Base-by-base conservation (phyloP, 2,797 vertebrate species). In the Bovichtus diacanthus region DNA sequence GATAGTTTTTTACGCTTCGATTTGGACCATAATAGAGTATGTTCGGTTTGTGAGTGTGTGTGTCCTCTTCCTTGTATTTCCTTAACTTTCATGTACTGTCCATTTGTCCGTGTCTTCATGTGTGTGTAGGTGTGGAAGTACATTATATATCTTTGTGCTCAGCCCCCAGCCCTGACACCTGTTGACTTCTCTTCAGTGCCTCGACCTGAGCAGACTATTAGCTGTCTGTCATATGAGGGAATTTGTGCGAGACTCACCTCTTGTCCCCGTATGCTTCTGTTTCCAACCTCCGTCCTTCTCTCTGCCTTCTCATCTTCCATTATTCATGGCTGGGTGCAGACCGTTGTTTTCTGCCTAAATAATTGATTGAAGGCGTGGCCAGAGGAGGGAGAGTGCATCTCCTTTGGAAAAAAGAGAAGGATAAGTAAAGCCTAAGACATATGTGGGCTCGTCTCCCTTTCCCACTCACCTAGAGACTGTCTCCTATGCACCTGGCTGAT, bases 311-410 rank as follows among this genome's bases (percentile, higher is more conserved):
- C 78, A 74, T 70, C 81, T 75, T 94, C 86, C 86, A 92, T 94
- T 93, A 94, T 92, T 93, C 87, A 94, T 93, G 88, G 71, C 73
- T 49, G 75, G 78, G 84, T 74, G 82, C 86, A 90, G 87, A 92
- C 92, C 89, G 93, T 93, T 93, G 91, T 93, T 94, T 93, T 91
- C 80, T 78, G 70, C 76, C 81, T 94, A 88, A 91, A 94, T 93
- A 93, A 93, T 93, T 91, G 85, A 93, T 92, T 38, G 83, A 83
- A 90, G 90, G 89, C 70, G 86, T 92, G 90, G 90, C 71, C 78
- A 69, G 76, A 82, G 63, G 76, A 80, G 58, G 53, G 59, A 73
- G 82, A 86, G 70, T 74, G 81, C 50, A 59, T 82, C 84, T 88
- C 46, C 71, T 50, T 38, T 65, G 72, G n/a, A n/a, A 61, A 63